These are phyloP conservation scores for Eriocheir sinensis DNA, from an alignment of 1,140 invertebrate genomes.

Conservation along the genomic window DNA sequence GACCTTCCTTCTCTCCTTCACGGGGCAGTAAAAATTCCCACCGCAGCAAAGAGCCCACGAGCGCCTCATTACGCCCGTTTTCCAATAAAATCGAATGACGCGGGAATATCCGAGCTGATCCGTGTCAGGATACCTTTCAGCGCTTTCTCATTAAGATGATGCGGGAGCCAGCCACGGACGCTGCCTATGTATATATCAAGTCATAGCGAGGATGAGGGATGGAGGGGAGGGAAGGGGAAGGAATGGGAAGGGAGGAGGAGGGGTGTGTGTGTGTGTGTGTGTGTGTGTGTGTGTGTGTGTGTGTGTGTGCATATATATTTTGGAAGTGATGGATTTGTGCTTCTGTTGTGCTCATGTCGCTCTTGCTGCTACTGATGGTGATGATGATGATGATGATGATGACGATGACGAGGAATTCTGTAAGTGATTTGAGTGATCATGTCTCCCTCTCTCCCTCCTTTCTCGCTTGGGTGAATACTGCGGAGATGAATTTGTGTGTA, in stretches of 20 bases:
- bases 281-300: slow-evolving; percentile 14
- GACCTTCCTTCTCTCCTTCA: neutral
- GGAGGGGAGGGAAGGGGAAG: neutral
- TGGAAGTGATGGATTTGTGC: too few species aligned
- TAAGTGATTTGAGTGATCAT: too few species aligned
- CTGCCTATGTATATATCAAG: neutral
- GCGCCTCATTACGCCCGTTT: neutral
- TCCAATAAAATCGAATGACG: neutral
- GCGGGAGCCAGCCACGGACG: neutral
- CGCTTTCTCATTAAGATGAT: neutral
- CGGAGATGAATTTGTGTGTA: too few species aligned
- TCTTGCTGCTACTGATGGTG: too few species aligned
- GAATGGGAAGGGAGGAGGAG: neutral
- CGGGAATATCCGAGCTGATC: neutral
- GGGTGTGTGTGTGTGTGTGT: slow-evolving; percentile 1
- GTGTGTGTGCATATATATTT: neutral
- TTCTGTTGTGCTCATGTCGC: too few species aligned
- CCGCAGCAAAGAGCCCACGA: neutral
- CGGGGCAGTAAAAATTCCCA: neutral
- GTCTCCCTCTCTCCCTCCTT: too few species aligned
- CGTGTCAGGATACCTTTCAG: neutral
- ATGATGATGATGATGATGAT: too few species aligned
- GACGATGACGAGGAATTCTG: too few species aligned
- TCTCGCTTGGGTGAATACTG: too few species aligned
- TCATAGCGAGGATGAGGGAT: too few species aligned